A percentile compares a stretch with the other conserved stretches of the same genome.
Conservation (phyloP, 2,113 vertebrate genomes). For the Sardina pilchardus region DNA sequence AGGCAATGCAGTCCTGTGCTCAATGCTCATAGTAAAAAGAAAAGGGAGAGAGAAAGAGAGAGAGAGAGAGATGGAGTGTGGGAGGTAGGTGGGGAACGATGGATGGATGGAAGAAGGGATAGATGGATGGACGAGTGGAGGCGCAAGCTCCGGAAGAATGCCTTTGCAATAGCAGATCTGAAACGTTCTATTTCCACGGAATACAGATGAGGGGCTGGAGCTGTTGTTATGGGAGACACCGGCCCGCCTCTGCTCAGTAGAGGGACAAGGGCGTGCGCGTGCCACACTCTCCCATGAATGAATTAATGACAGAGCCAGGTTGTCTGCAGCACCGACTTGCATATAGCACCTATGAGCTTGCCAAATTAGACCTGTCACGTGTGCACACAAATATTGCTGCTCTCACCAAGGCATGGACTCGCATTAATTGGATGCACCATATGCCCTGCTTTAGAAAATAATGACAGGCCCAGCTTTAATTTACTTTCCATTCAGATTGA, state of each 20-base stretch:
- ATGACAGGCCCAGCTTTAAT: not conserved
- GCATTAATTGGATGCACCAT: not conserved
- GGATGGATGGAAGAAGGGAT: not conserved
- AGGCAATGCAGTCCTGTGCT: not conserved
- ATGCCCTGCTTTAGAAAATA: not conserved
- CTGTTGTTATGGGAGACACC: slow-evolving; percentile 32
- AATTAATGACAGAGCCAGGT: slow-evolving; percentile 16
- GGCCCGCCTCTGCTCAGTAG: slow-evolving; percentile 22
- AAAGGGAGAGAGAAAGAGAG: slow-evolving; percentile 28
- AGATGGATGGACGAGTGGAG: slow-evolving; percentile 30
- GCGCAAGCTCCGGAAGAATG: slow-evolving; percentile 31
- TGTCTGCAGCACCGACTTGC: not conserved
- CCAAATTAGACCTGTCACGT: slow-evolving; percentile 1
- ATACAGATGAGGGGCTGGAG: slow-evolving; percentile 54
- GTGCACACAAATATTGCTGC: not conserved
- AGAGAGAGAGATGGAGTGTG: slow-evolving; percentile 33
- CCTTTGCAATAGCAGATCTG: slow-evolving; percentile 45
- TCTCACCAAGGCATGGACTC: not conserved
- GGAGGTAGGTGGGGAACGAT: not conserved
- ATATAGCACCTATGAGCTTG: not conserved
- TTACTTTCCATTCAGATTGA: not conserved
- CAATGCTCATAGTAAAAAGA: not conserved
- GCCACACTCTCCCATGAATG: slow-evolving; percentile 20
- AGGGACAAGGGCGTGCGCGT: not conserved
- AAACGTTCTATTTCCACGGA: slow-evolving; percentile 52